Evolutionary conservation across 2,797 vertebrate genomes (phyloP), one percentile per base, ranked within the genome.

Genomic region (Echiichthys vipera): DNA sequence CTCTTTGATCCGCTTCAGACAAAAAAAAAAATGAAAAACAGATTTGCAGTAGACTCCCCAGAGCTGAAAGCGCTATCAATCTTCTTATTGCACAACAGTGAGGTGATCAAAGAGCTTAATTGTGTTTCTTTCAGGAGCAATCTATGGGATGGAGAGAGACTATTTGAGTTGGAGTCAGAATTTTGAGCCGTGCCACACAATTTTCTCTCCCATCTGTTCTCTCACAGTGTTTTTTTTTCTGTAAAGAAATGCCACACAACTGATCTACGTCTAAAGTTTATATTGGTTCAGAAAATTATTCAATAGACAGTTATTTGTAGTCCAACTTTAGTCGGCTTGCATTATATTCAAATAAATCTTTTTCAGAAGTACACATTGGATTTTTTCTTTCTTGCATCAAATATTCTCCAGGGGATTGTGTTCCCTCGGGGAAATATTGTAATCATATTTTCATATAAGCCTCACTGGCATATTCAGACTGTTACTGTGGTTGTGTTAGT

Each of bases 81-180:
- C 81, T 79, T 72, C 29, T 64, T 63, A 53, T 54, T 71, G 56
- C 51, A 46, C 58, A 63, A 79, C 58, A 69, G 45, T 30, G 62
- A 80, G 58, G 51, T 88, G 81, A 86, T 91, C 86, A 89, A 88
- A 89, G 74, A 32, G 53, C 62, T 54, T 83, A 71, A 85, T 77
- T 85, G 73, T 58, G 55, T 82, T 86, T 70, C 70, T 80, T 79
- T 82, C 56, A 77, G 45, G 32, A 68, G 46, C 47, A 77, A 85
- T 82, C 65, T 71, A 47, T 29, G 7, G 78, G 32, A 78, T 7
- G 6, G 36, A 43, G 25, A 42, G 4, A 59, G 32, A 59, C 47
- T 25, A 1, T 63, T 51, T 49, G 54, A 74, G 36, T 32, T 55
- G 17, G 20, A 71, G 17, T 54, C 8, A 20, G 17, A 62, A 32